Evolutionary conservation across 1,140 invertebrate genomes (phyloP), one percentile per base, ranked within the genome.

Genomic region (Drosophila neocordata): DNA sequence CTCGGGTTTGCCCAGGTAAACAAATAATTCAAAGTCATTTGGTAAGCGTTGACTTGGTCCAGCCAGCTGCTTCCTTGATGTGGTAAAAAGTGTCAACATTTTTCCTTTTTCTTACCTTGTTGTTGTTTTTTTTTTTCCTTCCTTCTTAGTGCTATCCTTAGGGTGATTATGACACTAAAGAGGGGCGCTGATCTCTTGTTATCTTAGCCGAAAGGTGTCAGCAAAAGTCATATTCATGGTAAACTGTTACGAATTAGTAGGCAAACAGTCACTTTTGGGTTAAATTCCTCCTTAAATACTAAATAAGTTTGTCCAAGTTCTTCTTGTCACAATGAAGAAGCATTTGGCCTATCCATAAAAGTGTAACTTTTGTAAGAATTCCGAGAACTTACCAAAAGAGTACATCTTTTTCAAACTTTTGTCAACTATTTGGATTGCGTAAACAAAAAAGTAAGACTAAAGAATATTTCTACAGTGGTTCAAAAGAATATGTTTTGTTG

Each of bases 21-120:
- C 83, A 88, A 88, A 88, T 89, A 88, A 88, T 89, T 88, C 83
- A 88, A 87, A 87, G 82, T 88, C 83, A 87, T 87, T 87, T 87
- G 70, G 41, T 48, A 48, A 61, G 63, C 63, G 52, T 15, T 82
- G 82, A 78, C 78, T 87, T 69, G 69, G 70, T 38, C 62, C 65
- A 31, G 51, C 69, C 82, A 87, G 82, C 83, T 87, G 82, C 71
- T 82, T 82, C 37, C 65, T 44, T 73, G 64, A 35, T 53, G 53
- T 22, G 24, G 72, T 57, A 85, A 75, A 81, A 79, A 81, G 69
- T 77, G 72, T 72, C 72, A 76, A 75, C 68, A 72, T 64, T 68
- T 66, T 41, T 52, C 56, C 60, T 57, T 2, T 24, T 34, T 58
- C 53, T 34, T 8, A 15, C 15, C 13, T 13, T 0, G 5, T 6